Percentiles rank a stretch among this genome's conserved stretches.
Conservation (phyloP, 2,888 invertebrate genomes). For the Caenorhabditis macrosperma region DNA sequence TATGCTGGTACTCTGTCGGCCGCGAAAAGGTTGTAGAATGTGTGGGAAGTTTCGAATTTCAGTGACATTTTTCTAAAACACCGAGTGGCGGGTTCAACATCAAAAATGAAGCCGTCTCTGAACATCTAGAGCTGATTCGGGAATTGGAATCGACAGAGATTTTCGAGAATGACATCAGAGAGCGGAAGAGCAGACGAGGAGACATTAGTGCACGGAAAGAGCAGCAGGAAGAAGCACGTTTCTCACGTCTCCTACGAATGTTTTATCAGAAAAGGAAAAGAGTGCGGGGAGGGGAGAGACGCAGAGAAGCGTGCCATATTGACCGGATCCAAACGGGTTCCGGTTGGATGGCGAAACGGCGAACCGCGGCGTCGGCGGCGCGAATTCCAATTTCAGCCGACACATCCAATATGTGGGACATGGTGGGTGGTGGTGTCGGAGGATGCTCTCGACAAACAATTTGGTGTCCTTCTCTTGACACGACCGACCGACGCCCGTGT, state of each 20-base stretch:
- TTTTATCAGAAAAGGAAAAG: slow-evolving; percentile 13
- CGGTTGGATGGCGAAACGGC: background rate
- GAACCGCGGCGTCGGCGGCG: background rate
- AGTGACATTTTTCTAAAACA: slow-evolving; percentile 3
- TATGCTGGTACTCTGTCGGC: background rate
- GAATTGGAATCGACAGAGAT: slow-evolving; percentile 22
- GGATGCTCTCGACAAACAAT: slow-evolving; percentile 21
- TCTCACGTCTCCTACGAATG: slow-evolving; percentile 27
- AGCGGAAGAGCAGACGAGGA: background rate
- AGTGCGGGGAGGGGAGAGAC: background rate
- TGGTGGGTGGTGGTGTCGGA: background rate
- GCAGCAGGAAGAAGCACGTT: background rate
- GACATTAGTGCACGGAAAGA: background rate
- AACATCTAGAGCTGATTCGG: background rate
- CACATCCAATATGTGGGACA: slow-evolving; percentile 10
- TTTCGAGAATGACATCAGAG: slow-evolving; percentile 12
- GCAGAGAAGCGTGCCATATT: slow-evolving; percentile 11
- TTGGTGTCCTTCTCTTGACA: slow-evolving; percentile 7
- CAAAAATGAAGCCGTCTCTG: background rate
- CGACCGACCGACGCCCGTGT: background rate
- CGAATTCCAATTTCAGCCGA: slow-evolving; percentile 9
- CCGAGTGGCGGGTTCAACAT: background rate
- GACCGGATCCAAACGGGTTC: background rate
- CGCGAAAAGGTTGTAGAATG: slow-evolving; percentile 23
- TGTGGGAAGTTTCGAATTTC: slow-evolving; percentile 38